Evolutionary conservation across 2,113 vertebrate species (phyloP).

Genomic region (Pandion haliaetus): DNA sequence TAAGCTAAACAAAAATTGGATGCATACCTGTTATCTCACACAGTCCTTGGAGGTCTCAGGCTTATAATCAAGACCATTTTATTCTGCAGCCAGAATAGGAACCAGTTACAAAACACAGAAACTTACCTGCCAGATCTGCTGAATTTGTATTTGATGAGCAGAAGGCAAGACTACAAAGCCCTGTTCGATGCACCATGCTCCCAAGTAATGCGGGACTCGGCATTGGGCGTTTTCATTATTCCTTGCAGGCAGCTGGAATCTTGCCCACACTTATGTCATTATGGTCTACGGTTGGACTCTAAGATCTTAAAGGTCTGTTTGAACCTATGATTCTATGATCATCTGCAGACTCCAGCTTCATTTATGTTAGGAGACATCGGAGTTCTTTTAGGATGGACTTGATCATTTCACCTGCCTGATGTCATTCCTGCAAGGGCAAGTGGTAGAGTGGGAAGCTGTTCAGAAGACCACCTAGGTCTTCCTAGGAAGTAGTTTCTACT

Average conservation of each 20-base stretch:
- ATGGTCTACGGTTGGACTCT: accelerated
- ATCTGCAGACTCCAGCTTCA: background rate
- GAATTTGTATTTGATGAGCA: background rate
- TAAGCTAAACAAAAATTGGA: background rate
- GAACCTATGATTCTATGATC: background rate
- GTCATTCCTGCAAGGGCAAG: background rate
- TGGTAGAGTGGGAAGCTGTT: background rate
- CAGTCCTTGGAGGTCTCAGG: background rate
- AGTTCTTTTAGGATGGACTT: background rate
- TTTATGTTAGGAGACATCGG: background rate
- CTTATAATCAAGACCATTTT: background rate
- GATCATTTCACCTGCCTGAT: background rate
- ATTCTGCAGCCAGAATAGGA: background rate
- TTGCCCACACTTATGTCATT: background rate
- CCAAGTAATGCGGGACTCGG: background rate
- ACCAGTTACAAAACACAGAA: accelerated
- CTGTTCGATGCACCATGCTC: background rate
- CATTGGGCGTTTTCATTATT: background rate
- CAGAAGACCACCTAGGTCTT: background rate
- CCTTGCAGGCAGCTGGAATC: background rate
- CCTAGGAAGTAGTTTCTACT: background rate
- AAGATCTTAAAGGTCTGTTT: background rate
- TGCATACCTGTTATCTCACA: background rate
- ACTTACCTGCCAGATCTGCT: too few relatives aligned
- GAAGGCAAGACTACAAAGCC: background rate